phyloP scores from a whole-genome alignment of 2,113 vertebrate species.

The Prionailurus bengalensis region DNA sequence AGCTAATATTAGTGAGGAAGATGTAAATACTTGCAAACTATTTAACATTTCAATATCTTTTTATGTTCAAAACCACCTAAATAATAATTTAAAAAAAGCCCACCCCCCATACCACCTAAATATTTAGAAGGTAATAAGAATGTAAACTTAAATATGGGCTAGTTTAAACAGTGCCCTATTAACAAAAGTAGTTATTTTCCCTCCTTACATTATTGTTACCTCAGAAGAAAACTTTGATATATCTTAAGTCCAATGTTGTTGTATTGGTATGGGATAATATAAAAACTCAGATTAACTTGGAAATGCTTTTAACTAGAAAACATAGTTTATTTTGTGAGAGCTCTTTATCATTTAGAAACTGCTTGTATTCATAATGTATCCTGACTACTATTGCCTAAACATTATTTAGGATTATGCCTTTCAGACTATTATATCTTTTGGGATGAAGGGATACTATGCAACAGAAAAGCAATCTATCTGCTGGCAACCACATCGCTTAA shows the following conservation, averaged over 20 bases:
- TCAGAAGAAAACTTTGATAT: neutral
- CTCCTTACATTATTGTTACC: neutral
- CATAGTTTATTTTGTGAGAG: neutral
- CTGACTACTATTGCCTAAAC: neutral
- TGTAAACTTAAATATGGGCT: constrained; percentile 1
- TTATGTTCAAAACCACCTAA: neutral
- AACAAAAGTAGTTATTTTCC: neutral
- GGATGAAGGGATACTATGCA: neutral
- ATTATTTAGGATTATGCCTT: neutral
- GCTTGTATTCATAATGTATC: neutral
- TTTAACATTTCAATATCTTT: constrained; percentile 14
- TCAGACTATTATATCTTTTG: neutral
- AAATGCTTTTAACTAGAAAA: neutral
- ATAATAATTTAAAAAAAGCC: neutral
- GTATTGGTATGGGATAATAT: neutral
- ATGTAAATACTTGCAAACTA: neutral
- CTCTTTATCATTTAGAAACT: neutral
- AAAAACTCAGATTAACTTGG: constrained; percentile 9
- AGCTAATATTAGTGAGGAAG: neutral
- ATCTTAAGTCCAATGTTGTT: neutral
- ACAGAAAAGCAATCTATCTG: neutral
- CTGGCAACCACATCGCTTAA: neutral
- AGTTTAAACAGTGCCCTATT: neutral
- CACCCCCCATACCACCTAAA: neutral
- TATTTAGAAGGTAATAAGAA: neutral